Conservation (phyloP, 2,888 invertebrate genomes). For the Tetranychus piercei region DNA sequence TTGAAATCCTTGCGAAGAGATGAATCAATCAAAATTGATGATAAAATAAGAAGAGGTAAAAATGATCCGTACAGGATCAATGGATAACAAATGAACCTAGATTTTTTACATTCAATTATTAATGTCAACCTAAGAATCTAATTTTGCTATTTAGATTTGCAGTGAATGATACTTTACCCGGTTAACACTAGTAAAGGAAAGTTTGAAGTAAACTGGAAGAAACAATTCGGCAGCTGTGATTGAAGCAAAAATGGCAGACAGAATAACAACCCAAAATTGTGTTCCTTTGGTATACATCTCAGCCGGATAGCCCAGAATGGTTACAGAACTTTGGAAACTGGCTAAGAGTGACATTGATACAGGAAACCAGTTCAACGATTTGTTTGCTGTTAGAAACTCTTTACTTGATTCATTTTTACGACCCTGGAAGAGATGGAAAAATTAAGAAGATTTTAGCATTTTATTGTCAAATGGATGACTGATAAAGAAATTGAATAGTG, state of each 20-base stretch:
- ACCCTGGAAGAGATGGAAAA: background rate
- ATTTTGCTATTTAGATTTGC: background rate
- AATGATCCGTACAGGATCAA: too few relatives aligned
- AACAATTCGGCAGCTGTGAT: slow-evolving; percentile 30
- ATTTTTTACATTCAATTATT: too few relatives aligned
- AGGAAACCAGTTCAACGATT: slow-evolving; percentile 32
- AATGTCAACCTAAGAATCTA: too few relatives aligned
- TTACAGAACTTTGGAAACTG: slow-evolving; percentile 32
- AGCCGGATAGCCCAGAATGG: slow-evolving; percentile 31
- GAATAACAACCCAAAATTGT: slow-evolving; percentile 29
- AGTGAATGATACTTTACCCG: background rate
- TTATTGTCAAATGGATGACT: background rate
- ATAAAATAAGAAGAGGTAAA: too few relatives aligned
- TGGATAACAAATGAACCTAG: too few relatives aligned
- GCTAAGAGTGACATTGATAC: slow-evolving; percentile 33
- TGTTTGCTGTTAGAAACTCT: slow-evolving; percentile 27
- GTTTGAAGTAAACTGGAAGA: slow-evolving; percentile 31
- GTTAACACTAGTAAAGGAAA: slow-evolving; percentile 31
- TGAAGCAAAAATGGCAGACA: slow-evolving; percentile 27
- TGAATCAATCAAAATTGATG: too few relatives aligned
- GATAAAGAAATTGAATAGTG: background rate
- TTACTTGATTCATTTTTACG: slow-evolving; percentile 9
- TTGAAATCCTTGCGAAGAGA: too few relatives aligned
- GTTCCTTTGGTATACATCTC: slow-evolving; percentile 31
- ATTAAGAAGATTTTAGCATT: background rate